Evolutionary conservation across 2,797 vertebrate genomes (phyloP).

Genomic region (Danio kyathit): DNA sequence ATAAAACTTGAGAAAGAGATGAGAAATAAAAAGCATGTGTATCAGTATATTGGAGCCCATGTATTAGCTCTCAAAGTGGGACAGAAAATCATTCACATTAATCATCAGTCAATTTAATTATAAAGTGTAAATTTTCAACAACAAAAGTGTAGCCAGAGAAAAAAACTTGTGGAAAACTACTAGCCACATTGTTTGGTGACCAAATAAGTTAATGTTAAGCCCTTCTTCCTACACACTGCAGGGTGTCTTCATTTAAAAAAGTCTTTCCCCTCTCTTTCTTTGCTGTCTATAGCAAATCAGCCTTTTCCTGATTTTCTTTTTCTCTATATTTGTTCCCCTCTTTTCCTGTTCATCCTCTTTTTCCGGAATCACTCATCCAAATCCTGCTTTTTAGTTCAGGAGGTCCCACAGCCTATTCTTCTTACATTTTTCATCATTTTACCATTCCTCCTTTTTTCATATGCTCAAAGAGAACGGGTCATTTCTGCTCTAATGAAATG

Average conservation of each 20-base stretch:
- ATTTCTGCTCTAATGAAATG: neutral
- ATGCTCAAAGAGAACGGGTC: neutral
- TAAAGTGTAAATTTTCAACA: too few relatives aligned
- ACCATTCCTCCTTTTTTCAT: neutral
- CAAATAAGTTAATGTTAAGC: too few relatives aligned
- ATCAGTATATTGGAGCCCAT: too few relatives aligned
- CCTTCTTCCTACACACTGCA: slow-evolving; percentile 2
- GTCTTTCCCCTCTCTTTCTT: neutral
- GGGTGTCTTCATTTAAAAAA: slow-evolving; percentile 4
- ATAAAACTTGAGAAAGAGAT: too few relatives aligned
- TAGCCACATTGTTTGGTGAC: too few relatives aligned
- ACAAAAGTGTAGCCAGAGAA: too few relatives aligned
- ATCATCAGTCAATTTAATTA: too few relatives aligned
- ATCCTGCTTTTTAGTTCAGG: slow-evolving; percentile 9
- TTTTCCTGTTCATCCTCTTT: slow-evolving; percentile 4
- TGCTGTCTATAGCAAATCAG: slow-evolving; percentile 5
- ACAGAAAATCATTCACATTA: too few relatives aligned
- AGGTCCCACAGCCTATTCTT: neutral
- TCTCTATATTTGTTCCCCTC: neutral
- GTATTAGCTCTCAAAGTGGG: too few relatives aligned
- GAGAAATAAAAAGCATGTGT: too few relatives aligned
- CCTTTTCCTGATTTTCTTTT: neutral
- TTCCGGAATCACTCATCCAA: slow-evolving; percentile 4
- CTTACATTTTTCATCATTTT: neutral
- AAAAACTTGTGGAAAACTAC: too few relatives aligned